A percentile compares a stretch with the other conserved stretches of the same genome.
These are phyloP conservation scores for Calliopsis andreniformis DNA, from an alignment of 1,140 invertebrate genomes.

Conservation along the genomic window DNA sequence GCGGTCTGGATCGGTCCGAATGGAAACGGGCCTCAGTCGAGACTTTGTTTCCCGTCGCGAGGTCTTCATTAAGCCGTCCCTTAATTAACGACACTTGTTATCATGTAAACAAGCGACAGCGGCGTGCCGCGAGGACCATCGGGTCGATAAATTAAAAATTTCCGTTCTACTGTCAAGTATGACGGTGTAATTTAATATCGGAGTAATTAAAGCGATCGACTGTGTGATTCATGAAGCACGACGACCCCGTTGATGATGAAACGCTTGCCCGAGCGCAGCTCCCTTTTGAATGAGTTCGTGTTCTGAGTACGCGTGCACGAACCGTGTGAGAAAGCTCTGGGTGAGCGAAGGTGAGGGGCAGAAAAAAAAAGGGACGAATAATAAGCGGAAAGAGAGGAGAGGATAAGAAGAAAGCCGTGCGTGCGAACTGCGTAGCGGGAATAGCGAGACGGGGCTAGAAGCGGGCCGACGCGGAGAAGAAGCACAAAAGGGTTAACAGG, in stretches of 20 bases:
- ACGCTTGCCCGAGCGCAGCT: no score
- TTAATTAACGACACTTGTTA: constrained; percentile 39
- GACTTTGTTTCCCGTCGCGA: not conserved
- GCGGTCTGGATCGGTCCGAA: constrained; percentile 10
- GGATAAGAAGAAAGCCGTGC: constrained; percentile 12
- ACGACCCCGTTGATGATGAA: constrained; percentile 13
- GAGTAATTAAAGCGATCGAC: constrained; percentile 45
- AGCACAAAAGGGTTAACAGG: constrained; percentile 29
- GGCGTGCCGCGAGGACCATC: not conserved
- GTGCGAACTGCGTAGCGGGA: constrained; percentile 28
- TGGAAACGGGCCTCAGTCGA: constrained; percentile 7
- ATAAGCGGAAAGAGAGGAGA: not conserved
- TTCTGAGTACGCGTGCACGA: constrained; percentile 41
- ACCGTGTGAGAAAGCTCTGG: constrained; percentile 33
- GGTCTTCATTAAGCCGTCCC: constrained; percentile 26
- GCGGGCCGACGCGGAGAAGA: constrained; percentile 20
- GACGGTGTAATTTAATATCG: constrained; percentile 36
- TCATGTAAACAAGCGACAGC: constrained; percentile 35
- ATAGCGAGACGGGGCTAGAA: constrained; percentile 22
- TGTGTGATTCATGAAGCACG: constrained; percentile 37
- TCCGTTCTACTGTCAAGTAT: constrained; percentile 30
- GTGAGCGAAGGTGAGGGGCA: not conserved
- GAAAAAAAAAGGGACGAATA: not conserved
- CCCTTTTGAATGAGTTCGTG: constrained; percentile 36
- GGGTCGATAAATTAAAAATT: constrained; percentile 33